A percentile compares a stretch with the other conserved stretches of the same genome.
Conservation (phyloP, 2,888 invertebrate genomes). For the Aleiodes leptofemur region DNA sequence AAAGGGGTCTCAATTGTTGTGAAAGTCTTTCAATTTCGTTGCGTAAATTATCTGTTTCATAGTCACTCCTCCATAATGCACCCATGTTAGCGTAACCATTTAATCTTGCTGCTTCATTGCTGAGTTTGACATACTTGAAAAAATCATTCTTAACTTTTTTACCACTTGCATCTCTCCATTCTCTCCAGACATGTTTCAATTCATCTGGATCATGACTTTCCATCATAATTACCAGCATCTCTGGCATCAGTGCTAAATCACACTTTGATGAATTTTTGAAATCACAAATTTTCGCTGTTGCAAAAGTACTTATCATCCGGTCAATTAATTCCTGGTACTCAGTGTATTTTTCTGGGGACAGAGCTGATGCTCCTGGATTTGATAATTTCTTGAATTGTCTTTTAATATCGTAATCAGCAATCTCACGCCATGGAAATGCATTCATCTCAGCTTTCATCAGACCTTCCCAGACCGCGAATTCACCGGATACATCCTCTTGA, state of each 20-base stretch:
- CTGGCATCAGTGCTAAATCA: constrained; percentile 85
- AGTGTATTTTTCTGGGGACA: too few species aligned
- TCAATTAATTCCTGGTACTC: constrained; percentile 80
- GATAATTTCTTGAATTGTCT: too few species aligned
- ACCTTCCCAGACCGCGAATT: constrained; percentile 78
- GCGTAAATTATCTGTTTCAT: constrained; percentile 75
- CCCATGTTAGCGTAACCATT: constrained; percentile 72
- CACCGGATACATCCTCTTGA: constrained; percentile 75
- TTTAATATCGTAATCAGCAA: too few species aligned
- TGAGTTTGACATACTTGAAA: constrained; percentile 68
- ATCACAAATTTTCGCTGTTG: constrained; percentile 87
- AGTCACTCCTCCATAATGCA: constrained; percentile 73
- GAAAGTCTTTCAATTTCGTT: constrained; percentile 78
- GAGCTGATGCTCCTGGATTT: too few species aligned
- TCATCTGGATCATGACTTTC: constrained; percentile 86
- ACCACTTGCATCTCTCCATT: constrained; percentile 87
- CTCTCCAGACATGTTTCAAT: constrained; percentile 85
- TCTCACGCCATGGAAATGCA: too few species aligned
- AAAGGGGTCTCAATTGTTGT: constrained; percentile 87
- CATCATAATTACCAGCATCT: constrained; percentile 82
- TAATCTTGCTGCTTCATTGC: constrained; percentile 70
- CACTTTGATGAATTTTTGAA: constrained; percentile 81
- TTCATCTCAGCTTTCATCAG: constrained; percentile 81
- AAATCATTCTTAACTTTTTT: constrained; percentile 77
- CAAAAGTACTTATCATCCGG: constrained; percentile 86